Evolutionary conservation across 2,113 vertebrate species (phyloP).

Genomic region (Hippocampus zosterae): DNA sequence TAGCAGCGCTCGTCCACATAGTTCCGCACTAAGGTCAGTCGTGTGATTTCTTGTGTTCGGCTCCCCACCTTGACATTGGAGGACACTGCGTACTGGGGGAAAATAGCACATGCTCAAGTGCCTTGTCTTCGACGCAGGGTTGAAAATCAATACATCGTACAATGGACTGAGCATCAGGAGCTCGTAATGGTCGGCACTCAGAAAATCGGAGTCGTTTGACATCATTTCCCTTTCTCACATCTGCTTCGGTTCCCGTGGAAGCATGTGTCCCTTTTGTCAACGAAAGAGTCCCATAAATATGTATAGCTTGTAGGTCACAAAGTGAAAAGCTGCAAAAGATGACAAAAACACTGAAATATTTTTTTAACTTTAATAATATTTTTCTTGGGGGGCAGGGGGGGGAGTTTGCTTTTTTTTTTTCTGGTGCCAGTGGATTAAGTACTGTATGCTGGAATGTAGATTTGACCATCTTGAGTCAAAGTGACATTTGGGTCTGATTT

Average conservation of each 20-base stretch:
- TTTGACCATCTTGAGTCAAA: neutral
- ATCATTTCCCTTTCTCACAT: neutral
- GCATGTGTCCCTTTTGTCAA: neutral
- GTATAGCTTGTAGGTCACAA: neutral
- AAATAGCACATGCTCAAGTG: slow-evolving; percentile 39
- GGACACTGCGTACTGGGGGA: slow-evolving; percentile 12
- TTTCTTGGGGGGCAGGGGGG: neutral
- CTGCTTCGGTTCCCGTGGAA: neutral
- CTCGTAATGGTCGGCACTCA: neutral
- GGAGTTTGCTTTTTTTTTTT: neutral
- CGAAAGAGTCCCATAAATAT: neutral
- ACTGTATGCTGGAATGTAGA: neutral
- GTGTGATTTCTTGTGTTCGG: neutral
- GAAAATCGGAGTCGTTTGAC: neutral
- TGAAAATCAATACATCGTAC: neutral
- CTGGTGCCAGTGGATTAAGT: neutral
- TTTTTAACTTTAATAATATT: too few relatives aligned
- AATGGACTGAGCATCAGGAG: neutral
- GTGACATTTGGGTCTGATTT: neutral
- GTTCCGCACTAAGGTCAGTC: neutral
- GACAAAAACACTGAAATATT: neutral
- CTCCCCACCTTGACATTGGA: neutral
- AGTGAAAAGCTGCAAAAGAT: neutral
- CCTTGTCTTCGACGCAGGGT: slow-evolving; percentile 29
- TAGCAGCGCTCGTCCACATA: neutral